Base-by-base conservation (phyloP, 2,888 invertebrate genomes). In the Epicampocera succincta region DNA sequence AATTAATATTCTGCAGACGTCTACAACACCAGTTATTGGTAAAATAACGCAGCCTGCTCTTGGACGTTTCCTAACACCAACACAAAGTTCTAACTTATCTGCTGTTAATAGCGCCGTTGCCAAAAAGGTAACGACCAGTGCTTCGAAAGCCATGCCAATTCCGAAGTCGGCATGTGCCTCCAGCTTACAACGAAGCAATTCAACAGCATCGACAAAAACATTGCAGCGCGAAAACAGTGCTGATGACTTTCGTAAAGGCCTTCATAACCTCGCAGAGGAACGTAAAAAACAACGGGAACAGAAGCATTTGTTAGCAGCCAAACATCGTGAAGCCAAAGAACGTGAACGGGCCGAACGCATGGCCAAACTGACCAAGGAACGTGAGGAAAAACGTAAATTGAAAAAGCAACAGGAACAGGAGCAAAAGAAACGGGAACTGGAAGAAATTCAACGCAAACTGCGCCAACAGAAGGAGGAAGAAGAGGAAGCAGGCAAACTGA, bases 271-370 rank as follows among this genome's bases (percentile, higher is more conserved):
- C 65, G 88, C 88, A 29, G 91, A 91, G 42, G 91, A 91, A 69
- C 89, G 90, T 25, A 90, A 90, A 65, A 91, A 89, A 73, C 89
- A 88, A 72, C 86, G 91, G 0, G 91, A 91, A 63, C 89, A 87
- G 42, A 91, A 91, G 68, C 90, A 91, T 82, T 85, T 87, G 56
- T 87, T 88, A 52, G 91, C 89, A 0, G 89, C 90, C 3, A 87
- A 87, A 66, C 84, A 84, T 29, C 90, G 91, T 0, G 91, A 91
- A 75, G 89, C 89, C 3, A 90, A 89, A 75, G 91, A 91, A 52
- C 89, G 88, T 3, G 90, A 91, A 71, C 88, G 90, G 3, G 87
- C 88, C 5, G 91, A 91, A 58, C 88, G 90, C 2, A 84, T 89
- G 58, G 87, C 89, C 40, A 90, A 89, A 68, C 33, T 88, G 19